Base-by-base conservation (phyloP, 2,113 vertebrate genomes). In the Dolichallabes microphthalmus region DNA sequence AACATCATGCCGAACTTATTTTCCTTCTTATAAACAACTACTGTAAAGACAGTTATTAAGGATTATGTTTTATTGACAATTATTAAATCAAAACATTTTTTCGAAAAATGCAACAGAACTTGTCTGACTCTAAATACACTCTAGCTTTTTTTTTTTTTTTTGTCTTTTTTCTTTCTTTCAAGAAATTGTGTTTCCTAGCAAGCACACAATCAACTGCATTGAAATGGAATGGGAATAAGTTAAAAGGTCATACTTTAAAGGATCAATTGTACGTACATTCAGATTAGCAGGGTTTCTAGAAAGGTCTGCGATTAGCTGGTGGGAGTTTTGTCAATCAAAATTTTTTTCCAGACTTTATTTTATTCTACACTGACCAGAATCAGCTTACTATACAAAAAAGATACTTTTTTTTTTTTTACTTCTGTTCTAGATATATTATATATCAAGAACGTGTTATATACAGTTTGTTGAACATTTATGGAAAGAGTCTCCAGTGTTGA, bases 21-120 rank as follows among this genome's bases (percentile, higher is more conserved):
- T 68, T 55, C 6, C 30, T 69, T n/a, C 10, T 68, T 58, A 39
- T 7, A 32, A 4, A 78, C 20, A 57, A 77, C 5, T 2, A 12
- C 20, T 10, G 45, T 45, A 27, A 12, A 82, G 12, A 20, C 13
- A 25, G 27, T 32, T 69, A 22, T 82, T 66, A 20, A n/a, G 30
- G 55, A 52, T 84, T 39, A 78, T 50, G 20, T 68, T 68, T 85
- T 78, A 78, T 85, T 77, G 45, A 84, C 82, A 76, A 22, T 50
- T 39, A n/a, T 66, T 52, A 76, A 45, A 66, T 71, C 83, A 15
- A 19, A 52, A 27, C 14, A 53, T 53, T 8, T n/a, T 63, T 27
- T 25, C 19, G 13, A 45, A 80, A 45, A 80, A 64, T 1, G 13
- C 22, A 50, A 11, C 79, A 25, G 20, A 17, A 27, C 22, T 8